These are phyloP conservation scores for Gadopsis marmoratus DNA, from an alignment of 2,797 vertebrate species.

Conservation along the genomic window DNA sequence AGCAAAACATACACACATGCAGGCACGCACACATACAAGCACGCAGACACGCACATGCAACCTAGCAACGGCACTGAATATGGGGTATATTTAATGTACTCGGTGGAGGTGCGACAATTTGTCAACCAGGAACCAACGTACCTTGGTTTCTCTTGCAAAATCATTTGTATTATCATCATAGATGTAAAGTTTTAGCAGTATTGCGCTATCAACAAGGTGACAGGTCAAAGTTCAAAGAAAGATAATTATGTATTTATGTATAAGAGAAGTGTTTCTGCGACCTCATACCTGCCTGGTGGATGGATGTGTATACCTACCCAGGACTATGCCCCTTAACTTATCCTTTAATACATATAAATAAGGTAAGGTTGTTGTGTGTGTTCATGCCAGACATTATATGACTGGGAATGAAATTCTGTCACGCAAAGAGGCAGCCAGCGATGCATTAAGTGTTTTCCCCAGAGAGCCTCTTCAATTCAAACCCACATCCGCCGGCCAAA, in stretches of 20 bases:
- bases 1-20: conserved; percentile 47
- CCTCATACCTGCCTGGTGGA: conserved; percentile 23
- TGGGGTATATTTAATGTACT: conserved; percentile 28
- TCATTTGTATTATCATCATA: background rate
- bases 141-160: conserved; percentile 2
- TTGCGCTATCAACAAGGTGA: background rate
- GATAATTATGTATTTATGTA: conserved; percentile 7
- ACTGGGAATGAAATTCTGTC: conserved; percentile 7
- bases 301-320: conserved; percentile 2
- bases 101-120: background rate
- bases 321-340: background rate
- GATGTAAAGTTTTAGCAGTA: background rate
- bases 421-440: conserved; percentile 21
- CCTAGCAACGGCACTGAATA: conserved; percentile 62
- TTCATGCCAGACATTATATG: background rate
- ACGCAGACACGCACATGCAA: conserved; percentile 33
- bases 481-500: conserved; percentile 32
- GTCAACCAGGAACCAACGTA: background rate
- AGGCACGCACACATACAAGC: conserved; percentile 27
- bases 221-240: conserved; percentile 27
- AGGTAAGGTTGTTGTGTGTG: background rate
- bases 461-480: conserved; percentile 30
- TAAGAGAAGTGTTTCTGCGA: conserved; percentile 20
- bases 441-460: conserved; percentile 13
- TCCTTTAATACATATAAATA: background rate